Conservation (phyloP, 2,888 invertebrate species). For the Lampropteryx suffumata region DNA sequence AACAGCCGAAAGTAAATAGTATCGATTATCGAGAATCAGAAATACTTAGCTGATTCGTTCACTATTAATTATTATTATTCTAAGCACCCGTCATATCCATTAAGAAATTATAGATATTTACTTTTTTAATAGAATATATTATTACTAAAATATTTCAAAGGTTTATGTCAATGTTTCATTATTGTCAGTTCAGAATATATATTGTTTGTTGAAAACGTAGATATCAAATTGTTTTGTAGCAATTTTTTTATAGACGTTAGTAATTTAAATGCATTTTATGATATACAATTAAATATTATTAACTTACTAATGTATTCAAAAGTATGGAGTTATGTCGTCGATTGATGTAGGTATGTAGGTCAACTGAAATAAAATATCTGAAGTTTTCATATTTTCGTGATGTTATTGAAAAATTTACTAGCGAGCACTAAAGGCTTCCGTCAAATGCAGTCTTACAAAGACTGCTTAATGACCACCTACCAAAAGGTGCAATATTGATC, state of each 20-base stretch:
- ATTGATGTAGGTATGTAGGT: conserved; percentile 20
- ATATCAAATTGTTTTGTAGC: too few relatives aligned
- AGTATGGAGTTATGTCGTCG: conserved; percentile 16
- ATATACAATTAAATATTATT: background rate
- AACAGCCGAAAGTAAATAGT: conserved; percentile 9
- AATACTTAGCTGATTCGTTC: conserved; percentile 19
- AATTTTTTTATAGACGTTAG: too few relatives aligned
- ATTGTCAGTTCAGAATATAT: too few relatives aligned
- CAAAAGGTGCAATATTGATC: too few relatives aligned
- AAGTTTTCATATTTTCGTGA: too few relatives aligned
- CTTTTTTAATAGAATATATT: conserved; percentile 10
- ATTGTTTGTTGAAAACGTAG: too few relatives aligned
- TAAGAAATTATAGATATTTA: conserved; percentile 13
- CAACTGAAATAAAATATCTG: background rate
- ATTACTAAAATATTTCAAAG: conserved; percentile 12
- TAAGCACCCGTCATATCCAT: conserved; percentile 24
- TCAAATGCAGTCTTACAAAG: too few relatives aligned
- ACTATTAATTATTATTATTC: conserved; percentile 27
- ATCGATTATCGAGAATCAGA: too few relatives aligned
- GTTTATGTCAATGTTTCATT: conserved; percentile 15
- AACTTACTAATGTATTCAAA: background rate
- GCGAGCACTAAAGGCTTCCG: too few relatives aligned
- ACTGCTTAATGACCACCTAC: too few relatives aligned
- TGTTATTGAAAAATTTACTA: too few relatives aligned
- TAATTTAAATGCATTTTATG: conserved; percentile 20